A percentile compares a stretch with the other conserved stretches of the same genome.
Conservation (phyloP, 2,797 vertebrate species). For the Megaceryle alcyon region DNA sequence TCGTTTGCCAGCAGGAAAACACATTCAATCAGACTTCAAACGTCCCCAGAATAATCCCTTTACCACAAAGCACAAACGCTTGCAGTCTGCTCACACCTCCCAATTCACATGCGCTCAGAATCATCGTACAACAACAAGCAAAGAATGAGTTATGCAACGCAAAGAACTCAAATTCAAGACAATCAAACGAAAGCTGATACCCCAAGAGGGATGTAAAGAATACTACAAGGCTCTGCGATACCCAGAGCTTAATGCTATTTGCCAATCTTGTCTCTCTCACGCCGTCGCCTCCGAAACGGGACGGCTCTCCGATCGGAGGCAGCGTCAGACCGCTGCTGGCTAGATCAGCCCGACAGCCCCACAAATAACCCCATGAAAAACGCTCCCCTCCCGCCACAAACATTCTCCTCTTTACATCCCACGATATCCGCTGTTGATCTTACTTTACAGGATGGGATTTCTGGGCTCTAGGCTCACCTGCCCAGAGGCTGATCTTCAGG, state of each 20-base stretch:
- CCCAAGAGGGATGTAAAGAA: not conserved
- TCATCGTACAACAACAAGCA: not conserved
- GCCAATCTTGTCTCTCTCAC: not conserved
- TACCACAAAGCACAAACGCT: not conserved
- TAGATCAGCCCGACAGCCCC: not conserved
- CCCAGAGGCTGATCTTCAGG: conserved; percentile 90
- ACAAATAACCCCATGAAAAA: fast-evolving
- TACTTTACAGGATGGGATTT: conserved; percentile 75
- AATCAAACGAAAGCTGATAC: not conserved
- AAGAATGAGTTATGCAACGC: not conserved
- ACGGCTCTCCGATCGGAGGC: not conserved
- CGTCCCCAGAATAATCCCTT: conserved; percentile 1
- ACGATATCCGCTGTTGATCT: conserved; percentile 70
- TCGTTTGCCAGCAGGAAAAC: conserved; percentile 12
- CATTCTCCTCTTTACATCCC: not conserved
- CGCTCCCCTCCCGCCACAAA: not conserved
- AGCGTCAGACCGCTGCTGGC: not conserved
- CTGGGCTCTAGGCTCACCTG: conserved; percentile 87
- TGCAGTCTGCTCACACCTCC: not conserved
- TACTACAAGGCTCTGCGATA: not conserved
- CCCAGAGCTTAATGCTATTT: not conserved
- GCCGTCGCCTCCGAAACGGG: not conserved
- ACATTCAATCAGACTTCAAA: conserved; percentile 5
- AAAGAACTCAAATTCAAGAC: not conserved
- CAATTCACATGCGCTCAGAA: not conserved